These are phyloP conservation scores for Myopa tessellatipennis DNA, from an alignment of 2,888 invertebrate genomes.

Conservation along the genomic window DNA sequence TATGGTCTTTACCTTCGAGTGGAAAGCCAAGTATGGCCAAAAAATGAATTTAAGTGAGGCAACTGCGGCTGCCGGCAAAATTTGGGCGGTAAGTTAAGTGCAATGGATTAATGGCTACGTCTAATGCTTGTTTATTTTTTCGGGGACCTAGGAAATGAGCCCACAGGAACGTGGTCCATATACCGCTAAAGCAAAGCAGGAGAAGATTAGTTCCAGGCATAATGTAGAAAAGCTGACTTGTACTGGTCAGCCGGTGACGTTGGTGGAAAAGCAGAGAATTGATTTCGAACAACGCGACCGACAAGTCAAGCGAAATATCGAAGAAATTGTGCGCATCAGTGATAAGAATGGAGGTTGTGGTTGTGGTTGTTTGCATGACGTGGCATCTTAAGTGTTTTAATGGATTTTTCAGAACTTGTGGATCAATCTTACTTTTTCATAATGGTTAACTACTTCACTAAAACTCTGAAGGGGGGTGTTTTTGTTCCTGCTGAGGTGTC, in stretches of 20 bases:
- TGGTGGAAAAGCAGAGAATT: constrained; percentile 51
- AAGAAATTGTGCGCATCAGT: constrained; percentile 53
- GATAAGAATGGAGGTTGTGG: constrained; percentile 53
- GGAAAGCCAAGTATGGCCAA: constrained; percentile 53
- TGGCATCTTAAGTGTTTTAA: neutral
- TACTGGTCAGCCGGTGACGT: constrained; percentile 53
- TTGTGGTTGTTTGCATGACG: neutral
- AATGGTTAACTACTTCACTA: constrained; percentile 63
- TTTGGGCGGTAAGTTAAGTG: constrained; percentile 57
- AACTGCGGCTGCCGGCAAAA: constrained; percentile 52
- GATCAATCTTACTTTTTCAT: constrained; percentile 57
- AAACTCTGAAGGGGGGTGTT: constrained; percentile 50
- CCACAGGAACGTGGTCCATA: constrained; percentile 56
- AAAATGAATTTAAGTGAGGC: constrained; percentile 50
- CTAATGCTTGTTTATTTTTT: neutral
- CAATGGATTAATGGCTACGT: too few species aligned
- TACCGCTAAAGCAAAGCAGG: constrained; percentile 53
- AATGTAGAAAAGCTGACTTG: constrained; percentile 54
- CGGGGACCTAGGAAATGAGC: constrained; percentile 54
- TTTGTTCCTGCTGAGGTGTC: constrained; percentile 72
- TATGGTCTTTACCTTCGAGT: constrained; percentile 59
- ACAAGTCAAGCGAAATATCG: constrained; percentile 58
- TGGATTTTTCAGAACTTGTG: constrained; percentile 56
- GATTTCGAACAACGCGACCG: constrained; percentile 49
- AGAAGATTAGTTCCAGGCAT: constrained; percentile 25